Evolutionary conservation across 2,888 invertebrate genomes (phyloP).

Genomic region (Mesoligia furuncula): DNA sequence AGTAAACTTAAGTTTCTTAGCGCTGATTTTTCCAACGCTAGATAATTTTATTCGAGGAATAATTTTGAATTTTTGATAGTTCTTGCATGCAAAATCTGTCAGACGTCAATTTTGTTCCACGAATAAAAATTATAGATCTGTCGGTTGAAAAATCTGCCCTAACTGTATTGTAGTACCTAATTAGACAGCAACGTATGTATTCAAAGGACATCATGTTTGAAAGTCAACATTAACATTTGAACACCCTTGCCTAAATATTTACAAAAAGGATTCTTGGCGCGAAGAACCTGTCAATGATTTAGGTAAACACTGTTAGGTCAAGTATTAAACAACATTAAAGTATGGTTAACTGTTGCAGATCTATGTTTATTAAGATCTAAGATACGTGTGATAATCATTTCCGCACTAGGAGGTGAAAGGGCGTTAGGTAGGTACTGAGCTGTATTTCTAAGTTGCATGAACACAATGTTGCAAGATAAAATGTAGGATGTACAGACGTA

Average conservation of each 20-base stretch:
- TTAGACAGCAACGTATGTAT: neutral
- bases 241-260: slow-evolving; percentile 36
- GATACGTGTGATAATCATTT: slow-evolving; percentile 15
- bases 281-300: slow-evolving; percentile 25
- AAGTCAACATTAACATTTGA: slow-evolving; percentile 22
- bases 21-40: too few species aligned
- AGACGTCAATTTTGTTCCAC: too few species aligned
- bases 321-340: slow-evolving; percentile 14
- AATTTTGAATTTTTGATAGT: too few species aligned
- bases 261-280: slow-evolving; percentile 28
- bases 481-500: neutral
- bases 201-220: slow-evolving; percentile 7
- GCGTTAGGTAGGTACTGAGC: neutral
- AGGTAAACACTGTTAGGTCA: slow-evolving; percentile 31
- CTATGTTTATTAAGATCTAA: slow-evolving; percentile 7
- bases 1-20: too few species aligned
- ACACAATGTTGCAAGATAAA: slow-evolving; percentile 34
- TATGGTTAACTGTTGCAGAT: slow-evolving; percentile 17
- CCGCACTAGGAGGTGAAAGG: slow-evolving; percentile 9
- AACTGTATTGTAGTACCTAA: neutral
- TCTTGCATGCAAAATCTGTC: too few species aligned
- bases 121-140: too few species aligned
- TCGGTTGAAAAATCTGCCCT: too few species aligned
- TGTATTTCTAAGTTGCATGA: slow-evolving; percentile 16
- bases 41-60: too few species aligned